phyloP scores from a whole-genome alignment of 2,797 vertebrate genomes.

The Macropus fuliginosus region DNA sequence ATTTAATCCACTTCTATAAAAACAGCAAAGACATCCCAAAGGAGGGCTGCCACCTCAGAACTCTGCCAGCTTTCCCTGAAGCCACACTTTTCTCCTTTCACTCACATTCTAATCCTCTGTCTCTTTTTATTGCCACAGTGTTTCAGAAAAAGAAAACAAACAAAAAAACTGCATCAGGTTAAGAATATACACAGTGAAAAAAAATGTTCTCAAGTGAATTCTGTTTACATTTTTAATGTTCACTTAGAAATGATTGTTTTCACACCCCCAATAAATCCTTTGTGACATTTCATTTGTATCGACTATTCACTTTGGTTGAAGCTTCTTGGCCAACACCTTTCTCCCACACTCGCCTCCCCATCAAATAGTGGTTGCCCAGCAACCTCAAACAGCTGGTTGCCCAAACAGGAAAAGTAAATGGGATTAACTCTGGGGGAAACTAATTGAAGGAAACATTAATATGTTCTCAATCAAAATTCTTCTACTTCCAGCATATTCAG shows the following conservation, averaged over 20 bases:
- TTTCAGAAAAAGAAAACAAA: constrained; percentile 49
- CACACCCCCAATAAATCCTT: constrained; percentile 59
- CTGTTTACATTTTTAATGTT: constrained; percentile 50
- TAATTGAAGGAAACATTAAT: constrained; percentile 77
- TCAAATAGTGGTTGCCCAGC: constrained; percentile 71
- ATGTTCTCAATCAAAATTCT: constrained; percentile 65
- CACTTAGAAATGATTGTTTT: constrained; percentile 54
- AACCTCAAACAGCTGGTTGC: constrained; percentile 77
- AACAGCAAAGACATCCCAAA: constrained; percentile 60
- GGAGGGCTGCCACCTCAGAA: constrained; percentile 68
- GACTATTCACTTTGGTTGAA: constrained; percentile 65
- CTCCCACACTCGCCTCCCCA: constrained; percentile 8
- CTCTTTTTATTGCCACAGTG: constrained; percentile 53
- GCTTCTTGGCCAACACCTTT: constrained; percentile 38
- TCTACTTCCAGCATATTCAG: constrained; percentile 67
- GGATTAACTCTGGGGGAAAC: constrained; percentile 78
- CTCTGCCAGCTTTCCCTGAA: constrained; percentile 66
- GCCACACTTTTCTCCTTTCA: constrained; percentile 66
- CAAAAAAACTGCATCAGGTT: constrained; percentile 58
- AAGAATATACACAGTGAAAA: constrained; percentile 64
- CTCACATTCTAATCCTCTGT: constrained; percentile 65
- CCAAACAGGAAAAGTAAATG: constrained; percentile 76
- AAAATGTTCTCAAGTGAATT: constrained; percentile 57
- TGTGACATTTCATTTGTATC: constrained; percentile 63
- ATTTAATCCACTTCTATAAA: constrained; percentile 75